Conservation (phyloP, 92 coral and sea anemone genomes). For the Heliopora coerulea region DNA sequence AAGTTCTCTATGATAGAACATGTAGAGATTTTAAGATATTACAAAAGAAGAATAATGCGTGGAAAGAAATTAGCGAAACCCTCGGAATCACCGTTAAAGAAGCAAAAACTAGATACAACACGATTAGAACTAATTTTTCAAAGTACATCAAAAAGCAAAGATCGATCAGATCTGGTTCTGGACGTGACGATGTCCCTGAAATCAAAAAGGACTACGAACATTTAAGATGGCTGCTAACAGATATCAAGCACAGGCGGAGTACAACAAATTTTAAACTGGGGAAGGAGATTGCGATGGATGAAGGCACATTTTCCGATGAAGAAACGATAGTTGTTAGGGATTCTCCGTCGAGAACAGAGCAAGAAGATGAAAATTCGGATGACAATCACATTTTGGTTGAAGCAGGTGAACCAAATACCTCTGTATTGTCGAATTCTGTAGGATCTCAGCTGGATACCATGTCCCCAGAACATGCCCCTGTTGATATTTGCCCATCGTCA, state of each 20-base stretch:
- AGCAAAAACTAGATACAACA: slow-evolving; percentile 33
- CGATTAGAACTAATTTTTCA: slow-evolving; percentile 23
- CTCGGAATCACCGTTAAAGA: slow-evolving; percentile 28
- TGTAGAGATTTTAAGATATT: slow-evolving; percentile 28
- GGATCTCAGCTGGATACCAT: too few species aligned
- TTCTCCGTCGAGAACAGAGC: too few species aligned
- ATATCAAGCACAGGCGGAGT: slow-evolving; percentile 29
- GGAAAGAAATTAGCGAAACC: slow-evolving; percentile 26
- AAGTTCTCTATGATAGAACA: slow-evolving; percentile 12
- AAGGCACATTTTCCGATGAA: neutral
- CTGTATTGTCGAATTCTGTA: too few species aligned
- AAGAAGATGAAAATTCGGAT: too few species aligned
- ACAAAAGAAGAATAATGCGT: slow-evolving; percentile 22
- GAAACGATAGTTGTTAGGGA: neutral
- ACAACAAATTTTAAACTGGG: slow-evolving; percentile 8
- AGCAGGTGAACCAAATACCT: too few species aligned
- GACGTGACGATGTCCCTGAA: slow-evolving; percentile 37
- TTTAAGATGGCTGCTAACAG: slow-evolving; percentile 40
- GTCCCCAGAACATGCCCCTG: too few species aligned
- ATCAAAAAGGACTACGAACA: slow-evolving; percentile 30
- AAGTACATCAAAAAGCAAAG: slow-evolving; percentile 22
- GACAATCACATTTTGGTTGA: too few species aligned
- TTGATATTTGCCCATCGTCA: too few species aligned
- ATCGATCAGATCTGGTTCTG: neutral
- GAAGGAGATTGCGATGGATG: slow-evolving; percentile 3